Percentiles rank a stretch among this genome's conserved stretches.
These are phyloP conservation scores for Indri indri DNA, from an alignment of 2,113 vertebrate genomes.

Conservation along the genomic window DNA sequence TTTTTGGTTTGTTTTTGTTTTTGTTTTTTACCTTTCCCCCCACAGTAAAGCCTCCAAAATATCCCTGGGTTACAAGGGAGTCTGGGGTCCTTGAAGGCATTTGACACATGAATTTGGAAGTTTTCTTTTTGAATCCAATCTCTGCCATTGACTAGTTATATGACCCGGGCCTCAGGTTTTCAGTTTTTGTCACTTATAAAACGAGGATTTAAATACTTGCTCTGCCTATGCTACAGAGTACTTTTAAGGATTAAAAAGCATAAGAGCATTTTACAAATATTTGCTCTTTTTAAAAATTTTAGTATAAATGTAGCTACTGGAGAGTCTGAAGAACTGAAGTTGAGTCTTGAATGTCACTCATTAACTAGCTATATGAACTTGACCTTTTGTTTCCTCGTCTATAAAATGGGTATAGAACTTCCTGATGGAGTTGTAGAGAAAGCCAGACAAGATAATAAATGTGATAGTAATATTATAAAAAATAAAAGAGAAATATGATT, in stretches of 20 bases:
- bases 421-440: not conserved
- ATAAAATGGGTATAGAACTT: not conserved
- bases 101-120: not conserved
- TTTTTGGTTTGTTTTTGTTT: too few relatives aligned
- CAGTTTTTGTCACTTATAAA: constrained; percentile 8
- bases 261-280: not conserved
- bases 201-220: constrained; percentile 10
- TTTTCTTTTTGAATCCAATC: not conserved
- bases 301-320: not conserved
- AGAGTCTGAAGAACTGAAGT: not conserved
- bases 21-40: not conserved
- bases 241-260: not conserved
- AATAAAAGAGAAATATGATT: not conserved
- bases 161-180: not conserved
- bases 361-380: not conserved
- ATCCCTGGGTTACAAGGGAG: not conserved
- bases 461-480: not conserved
- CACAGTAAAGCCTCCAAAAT: not conserved
- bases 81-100: not conserved
- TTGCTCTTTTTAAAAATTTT: not conserved
- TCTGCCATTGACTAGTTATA: not conserved
- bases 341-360: not conserved
- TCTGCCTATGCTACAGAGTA: not conserved
- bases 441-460: not conserved
- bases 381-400: not conserved